Percentiles rank a stretch among this genome's conserved stretches.
Evolutionary conservation across 2,113 vertebrate genomes (phyloP).

Genomic region (Vidua macroura): DNA sequence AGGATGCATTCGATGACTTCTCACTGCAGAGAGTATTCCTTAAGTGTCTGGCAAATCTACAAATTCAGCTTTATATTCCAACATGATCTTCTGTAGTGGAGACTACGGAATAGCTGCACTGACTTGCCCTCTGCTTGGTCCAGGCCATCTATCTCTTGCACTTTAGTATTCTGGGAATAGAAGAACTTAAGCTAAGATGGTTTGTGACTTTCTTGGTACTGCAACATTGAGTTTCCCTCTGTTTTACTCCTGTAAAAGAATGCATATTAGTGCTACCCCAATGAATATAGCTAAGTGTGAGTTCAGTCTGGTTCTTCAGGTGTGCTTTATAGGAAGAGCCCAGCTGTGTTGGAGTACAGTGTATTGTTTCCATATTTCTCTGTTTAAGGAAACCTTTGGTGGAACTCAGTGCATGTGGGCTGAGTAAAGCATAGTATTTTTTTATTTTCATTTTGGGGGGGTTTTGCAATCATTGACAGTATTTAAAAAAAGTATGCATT

Average conservation of each 20-base stretch:
- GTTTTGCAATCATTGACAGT: background rate
- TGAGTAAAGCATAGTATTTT: background rate
- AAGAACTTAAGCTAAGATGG: background rate
- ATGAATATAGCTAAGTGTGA: background rate
- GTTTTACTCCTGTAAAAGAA: background rate
- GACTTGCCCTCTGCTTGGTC: background rate
- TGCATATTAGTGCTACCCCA: background rate
- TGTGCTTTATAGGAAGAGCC: background rate
- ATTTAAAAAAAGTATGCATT: background rate
- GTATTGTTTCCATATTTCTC: background rate
- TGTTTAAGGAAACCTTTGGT: background rate
- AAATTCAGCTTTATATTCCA: background rate
- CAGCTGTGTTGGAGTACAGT: background rate
- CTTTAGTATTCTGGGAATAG: background rate
- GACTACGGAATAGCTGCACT: background rate
- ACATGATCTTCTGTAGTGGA: background rate
- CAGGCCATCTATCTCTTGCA: background rate
- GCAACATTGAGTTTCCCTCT: background rate
- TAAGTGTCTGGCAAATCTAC: background rate
- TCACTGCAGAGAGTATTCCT: background rate
- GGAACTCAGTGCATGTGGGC: background rate
- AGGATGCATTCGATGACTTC: accelerated
- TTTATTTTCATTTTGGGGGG: background rate
- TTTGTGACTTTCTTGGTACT: background rate
- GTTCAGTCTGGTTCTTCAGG: background rate